Percentiles rank a stretch among this genome's conserved stretches.
phyloP scores from a whole-genome alignment of 1,140 invertebrate species.

The Neelides sp. region DNA sequence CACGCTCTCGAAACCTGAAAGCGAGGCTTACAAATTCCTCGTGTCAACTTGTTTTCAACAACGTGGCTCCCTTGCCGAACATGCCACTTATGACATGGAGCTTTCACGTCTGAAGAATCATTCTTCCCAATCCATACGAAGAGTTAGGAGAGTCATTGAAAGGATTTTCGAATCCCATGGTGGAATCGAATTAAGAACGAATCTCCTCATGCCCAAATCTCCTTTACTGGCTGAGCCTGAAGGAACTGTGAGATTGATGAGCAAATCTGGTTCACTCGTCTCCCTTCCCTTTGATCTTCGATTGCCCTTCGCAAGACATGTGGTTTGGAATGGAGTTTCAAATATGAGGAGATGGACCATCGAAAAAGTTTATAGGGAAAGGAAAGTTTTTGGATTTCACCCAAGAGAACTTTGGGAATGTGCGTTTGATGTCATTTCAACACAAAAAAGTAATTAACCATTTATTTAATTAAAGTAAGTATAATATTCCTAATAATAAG shows the following conservation, averaged over 20 bases:
- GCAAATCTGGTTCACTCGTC: conserved; percentile 64
- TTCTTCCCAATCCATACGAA: conserved; percentile 19
- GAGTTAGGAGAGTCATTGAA: conserved; percentile 39
- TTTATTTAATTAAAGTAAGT: not conserved
- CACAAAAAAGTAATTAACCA: conserved; percentile 42
- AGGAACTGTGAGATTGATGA: conserved; percentile 65
- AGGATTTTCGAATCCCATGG: conserved; percentile 64
- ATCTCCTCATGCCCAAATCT: conserved; percentile 60
- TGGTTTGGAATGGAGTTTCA: conserved; percentile 66
- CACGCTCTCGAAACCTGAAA: conserved; percentile 62
- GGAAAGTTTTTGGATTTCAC: conserved; percentile 67
- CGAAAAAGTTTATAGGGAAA: conserved; percentile 73
- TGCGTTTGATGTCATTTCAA: conserved; percentile 82
- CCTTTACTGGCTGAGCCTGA: conserved; percentile 44
- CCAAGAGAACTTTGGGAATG: conserved; percentile 79
- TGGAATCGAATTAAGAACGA: conserved; percentile 56
- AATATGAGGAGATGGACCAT: conserved; percentile 70
- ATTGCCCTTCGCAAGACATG: conserved; percentile 63
- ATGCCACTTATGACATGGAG: conserved; percentile 62
- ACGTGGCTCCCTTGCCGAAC: conserved; percentile 48
- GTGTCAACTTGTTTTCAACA: conserved; percentile 56
- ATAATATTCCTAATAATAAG: not conserved
- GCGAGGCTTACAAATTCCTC: conserved; percentile 65
- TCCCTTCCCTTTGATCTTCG: conserved; percentile 63
- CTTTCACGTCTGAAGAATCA: conserved; percentile 36